Percentiles rank a stretch among this genome's conserved stretches.
These are phyloP conservation scores for Polydesmus complanatus DNA, from an alignment of 2,888 invertebrate species.

Conservation along the genomic window DNA sequence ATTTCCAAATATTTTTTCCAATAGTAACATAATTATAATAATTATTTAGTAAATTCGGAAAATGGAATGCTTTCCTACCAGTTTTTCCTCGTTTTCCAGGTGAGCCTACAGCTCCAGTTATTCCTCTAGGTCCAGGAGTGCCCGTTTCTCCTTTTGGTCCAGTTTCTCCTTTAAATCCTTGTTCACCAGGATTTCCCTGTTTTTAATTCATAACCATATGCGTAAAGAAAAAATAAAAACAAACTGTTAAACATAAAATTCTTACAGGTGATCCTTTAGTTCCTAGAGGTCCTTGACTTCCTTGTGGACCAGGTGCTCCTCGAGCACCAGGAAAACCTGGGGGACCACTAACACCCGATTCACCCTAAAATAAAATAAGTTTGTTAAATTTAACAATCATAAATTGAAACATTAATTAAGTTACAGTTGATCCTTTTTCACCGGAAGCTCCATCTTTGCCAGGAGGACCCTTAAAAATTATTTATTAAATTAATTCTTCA, in stretches of 20 bases:
- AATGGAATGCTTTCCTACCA: too few relatives aligned
- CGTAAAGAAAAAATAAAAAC: not conserved
- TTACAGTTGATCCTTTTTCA: constrained; percentile 50
- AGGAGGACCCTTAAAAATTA: constrained; percentile 44
- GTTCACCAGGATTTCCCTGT: constrained; percentile 60
- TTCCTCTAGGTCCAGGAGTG: constrained; percentile 54
- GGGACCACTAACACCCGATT: constrained; percentile 56
- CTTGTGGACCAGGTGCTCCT: constrained; percentile 58
- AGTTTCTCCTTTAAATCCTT: constrained; percentile 62
- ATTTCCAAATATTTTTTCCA: too few relatives aligned
- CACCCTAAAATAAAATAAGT: too few relatives aligned
- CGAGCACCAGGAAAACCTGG: constrained; percentile 70
- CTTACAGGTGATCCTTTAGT: constrained; percentile 45
- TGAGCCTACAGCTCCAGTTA: constrained; percentile 56
- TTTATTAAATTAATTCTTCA: not conserved
- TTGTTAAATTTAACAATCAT: not conserved
- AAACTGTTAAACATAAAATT: not conserved
- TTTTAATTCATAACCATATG: not conserved
- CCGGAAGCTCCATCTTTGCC: constrained; percentile 68
- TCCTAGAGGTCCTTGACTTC: constrained; percentile 58
- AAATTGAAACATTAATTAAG: too few relatives aligned
- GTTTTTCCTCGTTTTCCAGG: constrained; percentile 71
- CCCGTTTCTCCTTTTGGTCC: constrained; percentile 65
- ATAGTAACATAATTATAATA: too few relatives aligned
- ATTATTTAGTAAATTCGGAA: too few relatives aligned